These are phyloP conservation scores for Chondrilla cf. caribensis DNA, from an alignment of 37 sponge, comb jelly and placozoan genomes.

Conservation along the genomic window DNA sequence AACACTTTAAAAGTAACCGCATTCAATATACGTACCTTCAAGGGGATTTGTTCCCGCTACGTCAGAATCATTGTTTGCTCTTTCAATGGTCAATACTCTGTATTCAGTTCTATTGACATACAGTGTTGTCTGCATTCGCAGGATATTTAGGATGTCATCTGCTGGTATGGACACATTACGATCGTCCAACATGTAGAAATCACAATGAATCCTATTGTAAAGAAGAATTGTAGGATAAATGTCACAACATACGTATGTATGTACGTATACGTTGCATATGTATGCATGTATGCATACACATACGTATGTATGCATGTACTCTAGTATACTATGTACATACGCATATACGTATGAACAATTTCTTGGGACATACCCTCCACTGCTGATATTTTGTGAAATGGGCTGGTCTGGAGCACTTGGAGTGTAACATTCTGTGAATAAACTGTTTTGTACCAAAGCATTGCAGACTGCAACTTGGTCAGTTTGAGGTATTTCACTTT, in stretches of 20 bases:
- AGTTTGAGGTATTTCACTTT: not conserved
- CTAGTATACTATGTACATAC: not conserved
- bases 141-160: not conserved
- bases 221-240: not conserved
- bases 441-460: not conserved
- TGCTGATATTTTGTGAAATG: not conserved
- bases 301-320: too few relatives aligned
- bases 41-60: not conserved
- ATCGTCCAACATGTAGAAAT: conserved; percentile 1
- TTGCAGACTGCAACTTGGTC: not conserved
- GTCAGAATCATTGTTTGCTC: conserved; percentile 13
- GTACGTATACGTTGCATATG: not conserved
- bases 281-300: not conserved
- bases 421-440: not conserved
- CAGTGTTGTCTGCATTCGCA: not conserved
- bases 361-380: conserved; percentile 24
- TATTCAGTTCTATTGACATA: not conserved
- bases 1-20: not conserved
- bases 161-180: not conserved
- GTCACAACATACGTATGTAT: not conserved
- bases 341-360: too few relatives aligned
- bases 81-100: not conserved
- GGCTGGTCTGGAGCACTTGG: not conserved
- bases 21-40: not conserved
- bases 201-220: not conserved